A percentile compares a stretch with the other conserved stretches of the same genome.
phyloP scores from a whole-genome alignment of 2,113 vertebrate genomes.

The Nothoprocta perdicaria region DNA sequence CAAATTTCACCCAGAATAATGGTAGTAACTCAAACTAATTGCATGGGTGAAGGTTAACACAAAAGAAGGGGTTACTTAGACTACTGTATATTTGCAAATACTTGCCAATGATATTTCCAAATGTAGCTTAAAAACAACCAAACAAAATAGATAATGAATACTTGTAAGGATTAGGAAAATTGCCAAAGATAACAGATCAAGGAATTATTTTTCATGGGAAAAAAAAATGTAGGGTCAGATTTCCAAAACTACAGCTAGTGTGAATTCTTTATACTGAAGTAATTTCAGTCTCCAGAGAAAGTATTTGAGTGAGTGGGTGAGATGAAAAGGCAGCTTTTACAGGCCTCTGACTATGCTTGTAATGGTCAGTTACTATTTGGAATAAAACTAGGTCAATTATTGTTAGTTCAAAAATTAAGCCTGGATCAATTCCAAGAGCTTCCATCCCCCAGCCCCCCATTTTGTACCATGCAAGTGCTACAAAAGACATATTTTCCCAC shows the following conservation, averaged over 20 bases:
- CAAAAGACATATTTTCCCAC: constrained; percentile 11
- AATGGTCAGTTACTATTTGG: constrained; percentile 30
- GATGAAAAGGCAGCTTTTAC: constrained; percentile 19
- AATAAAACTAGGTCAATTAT: constrained; percentile 54
- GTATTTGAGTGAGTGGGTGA: background rate
- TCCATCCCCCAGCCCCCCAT: background rate
- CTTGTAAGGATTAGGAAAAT: constrained; percentile 60
- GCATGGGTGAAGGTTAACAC: constrained; percentile 14
- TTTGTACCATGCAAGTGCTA: constrained; percentile 6
- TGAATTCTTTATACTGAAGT: constrained; percentile 23
- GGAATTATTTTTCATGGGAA: constrained; percentile 56
- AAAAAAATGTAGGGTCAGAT: constrained; percentile 53
- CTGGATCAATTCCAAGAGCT: constrained; percentile 27
- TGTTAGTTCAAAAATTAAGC: constrained; percentile 10
- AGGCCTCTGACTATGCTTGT: background rate
- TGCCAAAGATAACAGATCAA: constrained; percentile 65
- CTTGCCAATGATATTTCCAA: constrained; percentile 53
- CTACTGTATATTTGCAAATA: constrained; percentile 58
- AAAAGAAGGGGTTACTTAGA: constrained; percentile 49
- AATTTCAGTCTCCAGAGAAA: constrained; percentile 25
- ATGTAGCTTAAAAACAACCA: constrained; percentile 58
- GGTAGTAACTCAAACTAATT: constrained; percentile 26
- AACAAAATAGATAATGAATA: constrained; percentile 65
- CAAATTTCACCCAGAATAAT: background rate
- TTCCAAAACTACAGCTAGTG: constrained; percentile 38